Evolutionary conservation across 1,140 invertebrate genomes (phyloP), one percentile per base, ranked within the genome.

Genomic region (Drepana arcuata): DNA sequence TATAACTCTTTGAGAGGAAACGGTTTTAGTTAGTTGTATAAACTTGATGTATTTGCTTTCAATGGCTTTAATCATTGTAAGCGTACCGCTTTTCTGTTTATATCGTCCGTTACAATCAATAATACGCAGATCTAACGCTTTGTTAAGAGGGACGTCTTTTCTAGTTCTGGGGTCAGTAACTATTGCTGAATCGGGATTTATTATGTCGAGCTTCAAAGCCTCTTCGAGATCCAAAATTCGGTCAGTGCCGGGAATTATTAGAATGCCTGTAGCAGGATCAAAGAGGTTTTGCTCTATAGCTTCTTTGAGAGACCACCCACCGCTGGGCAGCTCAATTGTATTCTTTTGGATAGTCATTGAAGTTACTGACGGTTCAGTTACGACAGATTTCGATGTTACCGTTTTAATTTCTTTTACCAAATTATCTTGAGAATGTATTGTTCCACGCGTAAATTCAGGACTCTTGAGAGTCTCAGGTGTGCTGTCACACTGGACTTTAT

Each of bases 181-280:
- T 14, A 88, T 64, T 14, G 92, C 92, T 1, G 94, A 95, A 35
- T 89, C 83, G 2, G 92, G 88, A 75, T 96, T 91, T 25, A 98
- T 93, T 7, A 97, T 91, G 59, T 92, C 89, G 29, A 95, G 83
- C 52, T 91, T 89, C 16, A 97, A 83, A 54, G 95, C 96, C 75
- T 97, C 94, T 74, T 94, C 88, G 50, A 99, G 91, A 39, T 93
- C 92, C 2, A 96, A 88, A 15, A 93, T 78, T 56, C 93, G 87
- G 68, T 95, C 93, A 1, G 93, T 94, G 16, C 91, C 91, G 21
- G 95, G 94, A 54, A 98, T 93, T 32, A 91, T 90, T 62, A 97
- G 95, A 1, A 95, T 83, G 1, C 95, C 95, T 3, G 88, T 91
- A 1, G 88, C 84, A 0, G 93, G 88, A 81, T 97, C 91, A 49